Base-by-base conservation (phyloP, 2,113 vertebrate genomes). In the Rhineura floridana region DNA sequence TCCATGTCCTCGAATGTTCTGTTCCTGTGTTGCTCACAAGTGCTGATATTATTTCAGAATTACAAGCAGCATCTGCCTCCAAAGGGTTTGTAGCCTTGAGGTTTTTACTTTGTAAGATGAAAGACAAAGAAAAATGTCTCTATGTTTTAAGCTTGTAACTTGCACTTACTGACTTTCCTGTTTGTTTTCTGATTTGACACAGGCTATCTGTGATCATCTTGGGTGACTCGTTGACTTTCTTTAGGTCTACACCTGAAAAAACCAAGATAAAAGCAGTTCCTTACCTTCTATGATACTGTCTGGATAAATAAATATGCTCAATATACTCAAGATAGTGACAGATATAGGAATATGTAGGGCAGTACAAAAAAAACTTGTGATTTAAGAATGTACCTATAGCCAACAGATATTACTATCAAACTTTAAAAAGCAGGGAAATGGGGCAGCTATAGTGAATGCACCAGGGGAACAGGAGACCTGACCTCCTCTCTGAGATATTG, bases 131-230 rank as follows among this genome's bases (percentile, higher is more conserved):
- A 77, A 76, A 86, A 67, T 52, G 5, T 62, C 25, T 82, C 5
- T 11, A 21, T 63, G 55, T 65, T 76, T 50, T 77, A 76, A 77
- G 44, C 36, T 76, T 88, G 81, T 52, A 83, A 76, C n/a, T 65
- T 72, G 50, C 52, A 46, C 44, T 87, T 50, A 42, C 39, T 39
- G 44, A 52, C n/a, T 67, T 52, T 67, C 19, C 59, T 77, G 36
- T 65, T 83, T 65, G 44, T 65, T 88, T 88, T 69, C 44, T 50
- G 70, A 76, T 83, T 76, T 83, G 42, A 39, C 44, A 82, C 50
- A 63, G 50, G 33, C 52, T 63, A 1, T 3, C 55, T 77, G 42
- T 76, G 70, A 83, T 65, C 59, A 82, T 39, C 33, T 73, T 39
- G 59, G 59, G n/a, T 83, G 72, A 83, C 33, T 28, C 44, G 30